phyloP scores from a whole-genome alignment of 2,888 invertebrate species.

The Ctenicera cuprea region DNA sequence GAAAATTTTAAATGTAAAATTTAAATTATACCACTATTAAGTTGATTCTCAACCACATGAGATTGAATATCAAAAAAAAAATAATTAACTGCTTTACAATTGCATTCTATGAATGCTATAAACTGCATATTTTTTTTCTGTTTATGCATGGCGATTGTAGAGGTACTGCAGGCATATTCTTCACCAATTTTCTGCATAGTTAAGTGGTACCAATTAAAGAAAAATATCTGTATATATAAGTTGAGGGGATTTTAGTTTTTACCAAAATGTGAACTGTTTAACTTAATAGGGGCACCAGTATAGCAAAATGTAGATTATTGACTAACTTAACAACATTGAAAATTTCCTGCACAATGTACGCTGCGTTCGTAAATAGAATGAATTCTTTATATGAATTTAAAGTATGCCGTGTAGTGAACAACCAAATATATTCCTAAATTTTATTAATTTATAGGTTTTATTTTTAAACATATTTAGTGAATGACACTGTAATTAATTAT shows the following conservation, averaged over 20 bases:
- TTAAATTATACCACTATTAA: constrained; percentile 31
- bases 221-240: constrained; percentile 36
- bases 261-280: constrained; percentile 49
- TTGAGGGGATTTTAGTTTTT: constrained; percentile 36
- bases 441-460: constrained; percentile 41
- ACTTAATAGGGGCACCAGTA: constrained; percentile 51
- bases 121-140: constrained; percentile 18
- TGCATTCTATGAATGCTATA: constrained; percentile 60
- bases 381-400: constrained; percentile 28
- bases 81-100: constrained; percentile 35
- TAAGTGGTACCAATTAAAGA: constrained; percentile 21
- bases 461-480: constrained; percentile 29
- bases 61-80: constrained; percentile 39
- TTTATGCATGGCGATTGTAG: constrained; percentile 37
- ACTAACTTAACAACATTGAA: constrained; percentile 45
- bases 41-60: constrained; percentile 34
- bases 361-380: constrained; percentile 44
- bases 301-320: constrained; percentile 48
- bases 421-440: constrained; percentile 53
- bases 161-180: constrained; percentile 16
- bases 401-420: constrained; percentile 48
- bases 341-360: constrained; percentile 52
- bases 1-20: constrained; percentile 7
- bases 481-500: constrained; percentile 39
- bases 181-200: constrained; percentile 30